These are phyloP conservation scores for Phyllotreta cruciferae DNA, from an alignment of 2,888 invertebrate genomes.

Conservation along the genomic window DNA sequence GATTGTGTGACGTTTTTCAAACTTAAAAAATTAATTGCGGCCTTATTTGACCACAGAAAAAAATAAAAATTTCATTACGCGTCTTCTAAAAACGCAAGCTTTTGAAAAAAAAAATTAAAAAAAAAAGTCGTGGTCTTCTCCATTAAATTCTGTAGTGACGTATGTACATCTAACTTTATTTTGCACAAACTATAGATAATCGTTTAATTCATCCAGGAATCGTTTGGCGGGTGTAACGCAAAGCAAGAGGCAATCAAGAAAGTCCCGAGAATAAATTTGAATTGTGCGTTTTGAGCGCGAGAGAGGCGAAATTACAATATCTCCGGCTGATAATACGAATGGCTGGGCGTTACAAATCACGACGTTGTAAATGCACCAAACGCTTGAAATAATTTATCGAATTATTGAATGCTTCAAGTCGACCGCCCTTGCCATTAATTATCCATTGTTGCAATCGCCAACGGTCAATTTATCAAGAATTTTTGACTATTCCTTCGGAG, in stretches of 20 bases:
- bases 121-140: no score
- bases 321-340: background rate
- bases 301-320: background rate
- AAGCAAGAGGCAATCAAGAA: constrained; percentile 12
- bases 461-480: constrained; percentile 3
- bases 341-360: constrained; percentile 4
- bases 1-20: no score
- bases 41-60: no score
- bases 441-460: constrained; percentile 6
- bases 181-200: no score
- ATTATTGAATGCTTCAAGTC: constrained; percentile 11
- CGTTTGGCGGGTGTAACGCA: no score
- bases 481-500: background rate
- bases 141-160: no score
- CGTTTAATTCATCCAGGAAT: no score
- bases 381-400: constrained; percentile 8
- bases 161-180: no score
- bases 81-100: no score
- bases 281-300: constrained; percentile 9
- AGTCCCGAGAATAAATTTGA: constrained; percentile 12
- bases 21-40: no score
- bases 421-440: constrained; percentile 9
- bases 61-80: no score
- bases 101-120: no score
- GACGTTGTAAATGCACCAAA: constrained; percentile 10